These are phyloP conservation scores for Melozone crissalis DNA, from an alignment of 2,113 vertebrate species.

Conservation along the genomic window DNA sequence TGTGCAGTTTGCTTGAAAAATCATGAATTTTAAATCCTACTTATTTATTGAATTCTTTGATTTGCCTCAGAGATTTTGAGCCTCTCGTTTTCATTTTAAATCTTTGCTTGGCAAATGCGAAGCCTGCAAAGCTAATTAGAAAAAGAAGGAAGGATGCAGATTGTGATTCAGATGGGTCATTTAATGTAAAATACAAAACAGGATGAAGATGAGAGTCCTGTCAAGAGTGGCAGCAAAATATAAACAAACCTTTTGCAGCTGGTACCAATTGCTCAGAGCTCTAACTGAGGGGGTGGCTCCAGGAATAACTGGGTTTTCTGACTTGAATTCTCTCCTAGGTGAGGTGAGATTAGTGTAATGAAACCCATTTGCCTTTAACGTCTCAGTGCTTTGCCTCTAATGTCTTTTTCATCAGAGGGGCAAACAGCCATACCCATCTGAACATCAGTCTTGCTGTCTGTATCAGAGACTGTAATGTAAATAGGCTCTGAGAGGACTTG, in stretches of 20 bases:
- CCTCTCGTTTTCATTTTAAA: constrained; percentile 9
- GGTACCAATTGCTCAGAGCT: not conserved
- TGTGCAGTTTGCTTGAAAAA: not conserved
- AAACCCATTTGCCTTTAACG: not conserved
- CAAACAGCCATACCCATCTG: not conserved
- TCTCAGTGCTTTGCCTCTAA: not conserved
- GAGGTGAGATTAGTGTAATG: not conserved
- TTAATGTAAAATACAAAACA: not conserved
- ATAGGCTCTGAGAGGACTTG: not conserved
- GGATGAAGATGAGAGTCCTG: not conserved
- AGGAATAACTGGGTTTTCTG: not conserved
- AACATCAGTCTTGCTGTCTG: not conserved
- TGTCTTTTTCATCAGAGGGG: not conserved
- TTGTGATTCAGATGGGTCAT: not conserved
- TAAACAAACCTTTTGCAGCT: not conserved
- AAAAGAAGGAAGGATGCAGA: not conserved
- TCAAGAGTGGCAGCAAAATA: not conserved
- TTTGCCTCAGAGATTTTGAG: constrained; percentile 1
- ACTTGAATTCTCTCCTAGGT: not conserved
- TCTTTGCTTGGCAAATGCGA: not conserved
- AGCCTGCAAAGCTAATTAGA: not conserved
- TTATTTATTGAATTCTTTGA: not conserved
- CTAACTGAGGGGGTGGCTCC: not conserved
- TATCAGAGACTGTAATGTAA: not conserved
- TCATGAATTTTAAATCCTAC: not conserved